Evolutionary conservation across 2,797 vertebrate species (phyloP).

Genomic region (Petrocephalus schoutedeni): DNA sequence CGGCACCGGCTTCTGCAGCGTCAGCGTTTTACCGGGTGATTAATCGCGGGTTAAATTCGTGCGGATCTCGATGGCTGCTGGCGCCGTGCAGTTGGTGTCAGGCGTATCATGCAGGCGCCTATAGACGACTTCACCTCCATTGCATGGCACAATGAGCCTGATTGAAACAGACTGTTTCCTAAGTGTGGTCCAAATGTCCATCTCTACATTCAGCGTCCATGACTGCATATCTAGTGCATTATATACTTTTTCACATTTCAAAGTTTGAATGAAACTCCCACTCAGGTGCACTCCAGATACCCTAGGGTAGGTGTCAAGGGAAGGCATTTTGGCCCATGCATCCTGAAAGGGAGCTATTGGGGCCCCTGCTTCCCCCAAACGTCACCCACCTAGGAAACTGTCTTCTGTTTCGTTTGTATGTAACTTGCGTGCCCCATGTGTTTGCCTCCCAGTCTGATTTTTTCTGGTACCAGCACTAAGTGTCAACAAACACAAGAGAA

Average conservation of each 20-base stretch:
- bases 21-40: constrained; percentile 76
- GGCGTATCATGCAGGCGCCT: not conserved
- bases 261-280: not conserved
- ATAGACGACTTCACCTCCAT: not conserved
- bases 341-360: not conserved
- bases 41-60: constrained; percentile 95
- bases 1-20: constrained; percentile 89
- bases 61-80: constrained; percentile 87
- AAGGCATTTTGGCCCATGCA: not conserved
- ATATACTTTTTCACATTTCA: not conserved
- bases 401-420: not conserved
- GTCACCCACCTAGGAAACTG: not conserved
- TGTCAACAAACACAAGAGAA: too few species aligned
- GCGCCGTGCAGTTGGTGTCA: constrained; percentile 17
- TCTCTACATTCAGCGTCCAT: not conserved
- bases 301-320: not conserved
- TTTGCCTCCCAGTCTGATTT: too few species aligned
- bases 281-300: not conserved
- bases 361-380: not conserved
- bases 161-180: not conserved
- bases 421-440: not conserved
- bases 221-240: not conserved
- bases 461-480: too few species aligned
- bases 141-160: not conserved
- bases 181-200: not conserved